Evolutionary conservation across 2,888 invertebrate species (phyloP), one percentile per base, ranked within the genome.

Genomic region (Orchestes rusci): DNA sequence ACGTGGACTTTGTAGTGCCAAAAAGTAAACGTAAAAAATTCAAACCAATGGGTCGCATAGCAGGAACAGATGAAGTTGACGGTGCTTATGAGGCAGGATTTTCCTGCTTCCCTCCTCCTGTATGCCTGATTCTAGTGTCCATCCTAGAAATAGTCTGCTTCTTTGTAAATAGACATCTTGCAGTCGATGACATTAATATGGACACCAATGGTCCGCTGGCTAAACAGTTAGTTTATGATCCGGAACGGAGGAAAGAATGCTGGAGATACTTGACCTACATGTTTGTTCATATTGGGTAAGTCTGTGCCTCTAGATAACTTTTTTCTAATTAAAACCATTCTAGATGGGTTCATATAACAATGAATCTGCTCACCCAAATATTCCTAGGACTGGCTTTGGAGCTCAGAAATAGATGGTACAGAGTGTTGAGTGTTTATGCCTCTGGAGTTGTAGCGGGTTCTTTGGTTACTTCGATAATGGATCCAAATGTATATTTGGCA

Each of bases 251-350:
- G 49, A 75, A 82, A 41, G 87, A 99, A 70, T 84, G 82, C 1
- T 99, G 97, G 97, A 74, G 97, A 59, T 97, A 83, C 66, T 59
- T 94, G 35, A 86, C 90, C 1, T 99, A 99, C 64, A 95, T 95
- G 92, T 83, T 96, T 64, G 90, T 96, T 16, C 96, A 96, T 68
- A 85, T 91, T 50, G 93, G 93, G 85, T 87, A 65, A 73, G 79
- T n/a, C n/a, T n/a, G n/a, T n/a, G n/a, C n/a, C n/a, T n/a, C n/a
- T n/a, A n/a, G n/a, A n/a, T n/a, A 2, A 34, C 42, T 33, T 48
- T 35, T 44, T 39, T 51, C 39, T 44, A n/a, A n/a, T n/a, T n/a
- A n/a, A n/a, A n/a, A n/a, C n/a, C n/a, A n/a, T 58, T 63, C 16
- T 72, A 90, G 90, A 38, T 77, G 82, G 35, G 79, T 87, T 61